Base-by-base conservation (phyloP, 23 tunicate genomes). In the Halocynthia roretzi region DNA sequence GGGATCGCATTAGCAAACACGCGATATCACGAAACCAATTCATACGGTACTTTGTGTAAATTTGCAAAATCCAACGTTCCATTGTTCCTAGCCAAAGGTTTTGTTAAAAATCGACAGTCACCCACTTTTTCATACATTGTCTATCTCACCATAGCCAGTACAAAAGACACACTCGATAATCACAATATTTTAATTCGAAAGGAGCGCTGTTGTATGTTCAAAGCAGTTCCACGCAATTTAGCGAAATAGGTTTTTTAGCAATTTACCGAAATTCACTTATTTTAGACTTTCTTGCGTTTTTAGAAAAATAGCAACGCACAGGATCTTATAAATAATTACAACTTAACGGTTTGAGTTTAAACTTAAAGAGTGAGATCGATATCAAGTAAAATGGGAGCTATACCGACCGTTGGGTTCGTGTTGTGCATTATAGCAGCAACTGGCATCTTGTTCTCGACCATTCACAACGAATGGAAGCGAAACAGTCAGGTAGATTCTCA, bases 401-500 rank as follows among this genome's bases (percentile, higher is more conserved):
- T 71, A 54, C 69, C 51, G 7, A 68, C 84, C 61, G 65, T 51
- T 8, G 87, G 71, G 20, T 82, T 82, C 18, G 83, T 56, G 44
- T 56, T 92, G 6, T 10, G 75, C 44, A 5, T 80, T 7, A 31
- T 86, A 52, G 75, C 90, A 15, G 53, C 69, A 7, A 56, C 64
- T n/a, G 98, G 98, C 11, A 68, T 86, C 8, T 67, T 92, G 61
- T 86, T 92, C 52, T 60, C 92, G 8, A 92, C 98, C 8, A 66
- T 72, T 53, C 89, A 63, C 72, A 70, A 75, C 51, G 98, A 92
- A 53, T 92, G 98, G 98, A 86, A 81, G 56, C 74, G 91, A 22
- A 92, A 86, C 82, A 92, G 91, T 71, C 51, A 61, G 12, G 83
- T 82, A 68, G 77, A 85, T 9, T 86, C 92, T 20, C 92, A 82